These are phyloP conservation scores for Prietella phreatophila DNA, from an alignment of 2,113 vertebrate species.

Conservation along the genomic window DNA sequence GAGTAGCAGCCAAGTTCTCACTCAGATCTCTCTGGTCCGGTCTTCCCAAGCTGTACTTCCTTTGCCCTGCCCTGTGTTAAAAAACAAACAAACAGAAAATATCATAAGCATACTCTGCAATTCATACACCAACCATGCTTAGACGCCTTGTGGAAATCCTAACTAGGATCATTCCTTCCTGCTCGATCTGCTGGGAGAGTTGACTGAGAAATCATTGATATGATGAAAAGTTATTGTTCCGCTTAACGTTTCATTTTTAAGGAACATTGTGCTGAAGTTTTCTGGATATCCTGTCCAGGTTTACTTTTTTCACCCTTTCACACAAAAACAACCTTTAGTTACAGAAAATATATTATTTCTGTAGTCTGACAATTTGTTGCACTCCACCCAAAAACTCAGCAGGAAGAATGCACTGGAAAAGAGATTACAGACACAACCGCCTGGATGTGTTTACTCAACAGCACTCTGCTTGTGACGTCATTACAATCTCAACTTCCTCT, in stretches of 20 bases:
- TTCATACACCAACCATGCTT: not conserved
- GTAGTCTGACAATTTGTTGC: not conserved
- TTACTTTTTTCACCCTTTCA: not conserved
- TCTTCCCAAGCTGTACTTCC: slow-evolving; percentile 81
- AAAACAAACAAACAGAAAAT: slow-evolving; percentile 8
- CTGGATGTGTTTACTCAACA: slow-evolving; percentile 20
- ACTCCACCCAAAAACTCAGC: slow-evolving; percentile 39
- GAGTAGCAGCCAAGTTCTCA: slow-evolving; percentile 84
- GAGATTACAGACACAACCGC: not conserved
- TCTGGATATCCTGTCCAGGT: slow-evolving; percentile 8
- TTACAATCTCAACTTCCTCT: slow-evolving; percentile 39
- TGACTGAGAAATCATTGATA: not conserved
- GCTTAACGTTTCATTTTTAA: not conserved
- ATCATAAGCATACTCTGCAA: not conserved
- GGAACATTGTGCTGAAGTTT: not conserved
- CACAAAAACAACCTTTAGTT: not conserved
- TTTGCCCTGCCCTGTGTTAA: slow-evolving; percentile 71
- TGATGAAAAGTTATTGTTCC: not conserved
- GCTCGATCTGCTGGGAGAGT: not conserved
- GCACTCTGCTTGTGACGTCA: slow-evolving; percentile 44
- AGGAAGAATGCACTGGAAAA: slow-evolving; percentile 3
- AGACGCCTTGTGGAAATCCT: not conserved
- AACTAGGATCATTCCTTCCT: slow-evolving; percentile 15
- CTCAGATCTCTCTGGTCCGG: slow-evolving; percentile 84
- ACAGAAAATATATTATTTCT: slow-evolving; percentile 18